Percentiles rank a stretch among this genome's conserved stretches.
phyloP scores from a whole-genome alignment of 2,113 vertebrate species.

The Kobus ellipsiprymnus region DNA sequence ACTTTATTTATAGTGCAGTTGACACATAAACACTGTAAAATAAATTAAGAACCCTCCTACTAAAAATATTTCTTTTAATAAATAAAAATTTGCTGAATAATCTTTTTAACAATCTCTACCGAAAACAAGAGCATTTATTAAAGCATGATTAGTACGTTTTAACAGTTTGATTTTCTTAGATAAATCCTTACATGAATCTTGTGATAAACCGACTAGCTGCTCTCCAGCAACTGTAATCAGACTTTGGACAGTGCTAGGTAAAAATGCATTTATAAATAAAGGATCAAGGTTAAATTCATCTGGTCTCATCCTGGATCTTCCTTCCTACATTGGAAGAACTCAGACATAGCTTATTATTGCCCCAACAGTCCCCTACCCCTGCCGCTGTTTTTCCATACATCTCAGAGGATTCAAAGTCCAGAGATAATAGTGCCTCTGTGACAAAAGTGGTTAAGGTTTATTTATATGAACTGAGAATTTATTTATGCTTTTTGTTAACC shows the following conservation, averaged over 20 bases:
- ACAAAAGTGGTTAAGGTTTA: background rate
- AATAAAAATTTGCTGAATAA: constrained; percentile 14
- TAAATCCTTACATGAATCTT: background rate
- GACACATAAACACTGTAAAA: background rate
- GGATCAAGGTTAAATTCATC: background rate
- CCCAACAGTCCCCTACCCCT: background rate
- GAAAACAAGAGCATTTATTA: background rate
- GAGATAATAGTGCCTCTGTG: rapidly evolving
- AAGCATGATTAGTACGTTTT: background rate
- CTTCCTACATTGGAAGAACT: background rate
- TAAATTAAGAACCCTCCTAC: constrained; percentile 24
- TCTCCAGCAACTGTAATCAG: background rate
- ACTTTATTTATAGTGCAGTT: constrained; percentile 32
- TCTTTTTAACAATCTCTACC: background rate
- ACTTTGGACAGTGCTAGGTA: background rate
- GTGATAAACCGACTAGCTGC: background rate
- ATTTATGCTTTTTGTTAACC: background rate
- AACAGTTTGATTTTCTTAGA: background rate
- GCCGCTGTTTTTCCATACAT: rapidly evolving
- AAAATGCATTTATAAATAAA: background rate
- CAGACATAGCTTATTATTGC: background rate
- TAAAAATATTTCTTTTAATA: background rate
- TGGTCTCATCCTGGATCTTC: background rate
- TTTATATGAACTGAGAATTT: background rate
- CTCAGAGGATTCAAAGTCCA: background rate